A percentile compares a stretch with the other conserved stretches of the same genome.
Evolutionary conservation across 2,113 vertebrate species (phyloP).

Genomic region (Mellivora capensis): DNA sequence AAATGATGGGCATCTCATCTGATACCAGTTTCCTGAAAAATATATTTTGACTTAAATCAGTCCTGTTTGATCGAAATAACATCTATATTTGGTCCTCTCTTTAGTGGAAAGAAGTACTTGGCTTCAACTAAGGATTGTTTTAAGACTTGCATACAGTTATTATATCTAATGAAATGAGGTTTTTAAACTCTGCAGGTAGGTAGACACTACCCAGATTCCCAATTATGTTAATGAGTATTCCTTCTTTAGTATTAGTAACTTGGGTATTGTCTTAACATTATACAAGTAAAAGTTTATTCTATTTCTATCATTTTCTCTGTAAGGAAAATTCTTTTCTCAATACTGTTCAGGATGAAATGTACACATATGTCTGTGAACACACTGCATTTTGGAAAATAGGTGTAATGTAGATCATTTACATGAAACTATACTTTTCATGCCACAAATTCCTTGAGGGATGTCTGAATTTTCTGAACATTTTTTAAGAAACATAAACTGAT

Average conservation of each 20-base stretch:
- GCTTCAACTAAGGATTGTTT: background rate
- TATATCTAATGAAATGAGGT: background rate
- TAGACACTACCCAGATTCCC: background rate
- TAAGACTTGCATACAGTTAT: background rate
- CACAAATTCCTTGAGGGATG: background rate
- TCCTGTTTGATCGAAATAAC: slow-evolving; percentile 27
- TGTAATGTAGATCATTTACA: background rate
- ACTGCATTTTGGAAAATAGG: slow-evolving; percentile 32
- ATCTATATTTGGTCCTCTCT: slow-evolving; percentile 43
- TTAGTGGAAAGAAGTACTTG: slow-evolving; percentile 18
- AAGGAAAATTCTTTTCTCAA: slow-evolving; percentile 47
- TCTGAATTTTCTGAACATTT: slow-evolving; percentile 33
- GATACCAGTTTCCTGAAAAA: slow-evolving; percentile 11
- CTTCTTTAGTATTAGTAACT: background rate
- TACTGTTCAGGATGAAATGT: background rate
- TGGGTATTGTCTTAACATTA: background rate
- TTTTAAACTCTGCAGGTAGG: slow-evolving; percentile 30
- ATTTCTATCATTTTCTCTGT: background rate
- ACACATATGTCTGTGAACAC: background rate
- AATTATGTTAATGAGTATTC: slow-evolving; percentile 29
- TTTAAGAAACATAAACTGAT: slow-evolving; percentile 2
- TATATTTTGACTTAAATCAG: background rate
- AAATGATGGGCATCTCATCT: background rate
- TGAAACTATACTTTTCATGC: background rate
- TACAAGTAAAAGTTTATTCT: slow-evolving; percentile 36